These are phyloP conservation scores for Ditylenchus dipsaci DNA, from an alignment of 1,140 invertebrate species.

Conservation along the genomic window DNA sequence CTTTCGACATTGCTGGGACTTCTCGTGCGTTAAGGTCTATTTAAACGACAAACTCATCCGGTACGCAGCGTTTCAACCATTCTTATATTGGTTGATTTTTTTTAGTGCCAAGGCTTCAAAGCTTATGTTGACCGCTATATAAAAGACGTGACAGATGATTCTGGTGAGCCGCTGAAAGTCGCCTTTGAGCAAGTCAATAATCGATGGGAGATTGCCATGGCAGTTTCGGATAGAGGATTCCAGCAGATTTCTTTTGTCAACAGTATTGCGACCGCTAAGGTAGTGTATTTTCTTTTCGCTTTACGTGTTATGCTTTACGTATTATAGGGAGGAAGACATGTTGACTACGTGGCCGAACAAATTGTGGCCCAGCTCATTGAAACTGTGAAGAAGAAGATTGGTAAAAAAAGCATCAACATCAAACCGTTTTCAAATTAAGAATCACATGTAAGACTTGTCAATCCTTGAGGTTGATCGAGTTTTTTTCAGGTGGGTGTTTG, in stretches of 20 bases:
- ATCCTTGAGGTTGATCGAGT: too few relatives aligned
- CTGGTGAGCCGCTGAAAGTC: slow-evolving; percentile 77
- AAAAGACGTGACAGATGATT: slow-evolving; percentile 74
- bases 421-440: slow-evolving; percentile 88
- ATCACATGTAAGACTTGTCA: too few relatives aligned
- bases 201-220: slow-evolving; percentile 91
- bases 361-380: slow-evolving; percentile 82
- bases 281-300: too few relatives aligned
- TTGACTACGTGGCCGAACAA: slow-evolving; percentile 86
- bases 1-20: slow-evolving; percentile 86
- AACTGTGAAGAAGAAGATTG: slow-evolving; percentile 72
- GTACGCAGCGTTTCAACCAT: slow-evolving; percentile 61
- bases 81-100: neutral
- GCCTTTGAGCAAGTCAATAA: slow-evolving; percentile 77
- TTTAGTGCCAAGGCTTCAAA: slow-evolving; percentile 78
- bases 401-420: slow-evolving; percentile 72
- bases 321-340: slow-evolving; percentile 80
- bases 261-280: slow-evolving; percentile 95
- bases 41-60: slow-evolving; percentile 82
- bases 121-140: slow-evolving; percentile 92
- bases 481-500: slow-evolving; percentile 98
- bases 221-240: slow-evolving; percentile 78
- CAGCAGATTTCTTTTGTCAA: slow-evolving; percentile 99
- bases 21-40: slow-evolving; percentile 78
- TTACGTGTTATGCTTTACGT: neutral